Evolutionary conservation across 2,797 vertebrate species (phyloP).

Genomic region (Rousettus madagascariensis): DNA sequence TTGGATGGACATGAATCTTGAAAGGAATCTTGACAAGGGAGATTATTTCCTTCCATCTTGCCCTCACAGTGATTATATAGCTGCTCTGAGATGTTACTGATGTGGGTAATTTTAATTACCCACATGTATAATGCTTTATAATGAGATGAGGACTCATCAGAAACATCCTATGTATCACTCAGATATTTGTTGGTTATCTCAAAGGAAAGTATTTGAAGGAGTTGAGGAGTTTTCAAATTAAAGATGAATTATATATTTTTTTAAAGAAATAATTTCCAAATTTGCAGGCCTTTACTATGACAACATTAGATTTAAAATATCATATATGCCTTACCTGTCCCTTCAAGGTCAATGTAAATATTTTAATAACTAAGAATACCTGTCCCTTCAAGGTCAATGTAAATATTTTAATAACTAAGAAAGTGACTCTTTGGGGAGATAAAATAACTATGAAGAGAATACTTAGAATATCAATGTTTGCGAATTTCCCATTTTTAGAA

Average conservation of each 20-base stretch:
- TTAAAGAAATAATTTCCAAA: neutral
- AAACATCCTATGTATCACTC: neutral
- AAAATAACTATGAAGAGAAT: neutral
- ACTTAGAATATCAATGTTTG: neutral
- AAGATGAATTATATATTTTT: neutral
- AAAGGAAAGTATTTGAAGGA: neutral
- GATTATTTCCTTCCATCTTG: neutral
- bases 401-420: conserved; percentile 11
- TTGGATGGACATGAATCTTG: neutral
- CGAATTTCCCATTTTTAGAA: neutral
- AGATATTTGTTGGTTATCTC: neutral
- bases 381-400: conserved; percentile 2
- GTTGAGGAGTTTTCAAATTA: neutral
- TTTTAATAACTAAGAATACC: conserved; percentile 4
- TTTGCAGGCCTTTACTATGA: neutral
- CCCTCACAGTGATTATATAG: neutral
- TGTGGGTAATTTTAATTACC: neutral
- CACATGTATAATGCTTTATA: neutral
- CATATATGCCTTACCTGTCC: neutral
- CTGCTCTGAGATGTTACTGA: neutral
- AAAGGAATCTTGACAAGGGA: neutral
- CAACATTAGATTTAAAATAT: neutral
- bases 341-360: conserved; percentile 10
- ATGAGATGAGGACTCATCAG: neutral
- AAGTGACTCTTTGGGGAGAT: neutral